Conservation (phyloP, 1,140 invertebrate genomes). For the Rhizoglyphus robini region DNA sequence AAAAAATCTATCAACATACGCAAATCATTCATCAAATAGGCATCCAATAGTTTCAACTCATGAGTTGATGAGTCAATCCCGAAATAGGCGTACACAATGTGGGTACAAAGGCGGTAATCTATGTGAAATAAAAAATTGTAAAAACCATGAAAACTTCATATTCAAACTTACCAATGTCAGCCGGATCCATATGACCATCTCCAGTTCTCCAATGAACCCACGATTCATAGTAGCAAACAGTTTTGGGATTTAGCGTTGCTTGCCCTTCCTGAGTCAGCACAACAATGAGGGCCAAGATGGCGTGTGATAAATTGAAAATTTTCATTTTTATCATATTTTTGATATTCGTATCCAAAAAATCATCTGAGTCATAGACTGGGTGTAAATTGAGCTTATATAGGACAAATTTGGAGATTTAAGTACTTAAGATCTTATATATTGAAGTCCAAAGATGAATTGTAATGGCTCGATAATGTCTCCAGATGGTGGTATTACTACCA, state of each 20-base stretch:
- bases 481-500: too few species aligned
- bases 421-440: too few species aligned
- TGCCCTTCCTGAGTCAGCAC: neutral
- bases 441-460: too few species aligned
- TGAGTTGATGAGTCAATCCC: neutral
- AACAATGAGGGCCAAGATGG: neutral
- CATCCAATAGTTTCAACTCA: conserved; percentile 3
- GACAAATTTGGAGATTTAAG: too few species aligned
- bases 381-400: too few species aligned
- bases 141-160: neutral
- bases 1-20: neutral
- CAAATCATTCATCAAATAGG: conserved; percentile 5
- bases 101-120: conserved; percentile 8
- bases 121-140: neutral
- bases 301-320: too few species aligned
- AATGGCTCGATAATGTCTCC: too few species aligned
- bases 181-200: conserved; percentile 8
- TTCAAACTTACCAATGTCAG: conserved; percentile 12
- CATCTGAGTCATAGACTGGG: too few species aligned
- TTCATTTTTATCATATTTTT: too few species aligned
- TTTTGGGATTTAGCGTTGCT: conserved; percentile 7
- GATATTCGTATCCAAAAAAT: too few species aligned
- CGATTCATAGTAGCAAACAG: conserved; percentile 18
- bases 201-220: conserved; percentile 6
- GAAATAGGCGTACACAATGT: conserved; percentile 14